Evolutionary conservation across 2,888 invertebrate species (phyloP).

Genomic region (Deladenus siricidicola): DNA sequence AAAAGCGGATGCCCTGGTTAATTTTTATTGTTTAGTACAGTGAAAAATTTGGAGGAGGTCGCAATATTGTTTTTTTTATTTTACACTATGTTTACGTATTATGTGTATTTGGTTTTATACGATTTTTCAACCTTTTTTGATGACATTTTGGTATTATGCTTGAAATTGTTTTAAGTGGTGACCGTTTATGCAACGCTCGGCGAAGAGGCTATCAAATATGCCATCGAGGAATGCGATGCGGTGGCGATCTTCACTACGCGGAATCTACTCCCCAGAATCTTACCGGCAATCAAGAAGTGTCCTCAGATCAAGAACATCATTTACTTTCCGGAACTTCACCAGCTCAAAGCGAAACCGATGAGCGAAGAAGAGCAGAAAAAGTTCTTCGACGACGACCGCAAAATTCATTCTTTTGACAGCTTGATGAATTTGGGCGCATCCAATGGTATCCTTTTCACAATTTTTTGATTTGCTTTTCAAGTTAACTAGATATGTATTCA

Average conservation of each 20-base stretch:
- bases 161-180: constrained; percentile 64
- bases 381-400: constrained; percentile 19
- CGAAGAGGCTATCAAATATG: constrained; percentile 89
- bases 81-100: no score
- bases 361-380: constrained; percentile 9
- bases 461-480: constrained; percentile 1
- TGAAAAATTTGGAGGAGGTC: no score
- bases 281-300: constrained; percentile 45
- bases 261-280: constrained; percentile 80
- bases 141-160: neutral
- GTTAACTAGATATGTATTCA: neutral
- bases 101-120: neutral
- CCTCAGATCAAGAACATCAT: constrained; percentile 40
- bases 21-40: neutral
- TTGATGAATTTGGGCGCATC: constrained; percentile 34
- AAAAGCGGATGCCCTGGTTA: constrained; percentile 78
- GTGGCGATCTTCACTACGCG: constrained; percentile 83
- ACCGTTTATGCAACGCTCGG: constrained; percentile 94
- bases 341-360: constrained; percentile 10
- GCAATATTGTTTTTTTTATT: no score
- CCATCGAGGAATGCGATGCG: constrained; percentile 91
- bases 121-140: neutral
- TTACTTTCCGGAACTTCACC: constrained; percentile 38
- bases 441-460: constrained; percentile 3
- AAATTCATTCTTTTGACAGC: constrained; percentile 38